Evolutionary conservation across 1,140 invertebrate genomes (phyloP).

Genomic region (Pentalonia nigronervosa): DNA sequence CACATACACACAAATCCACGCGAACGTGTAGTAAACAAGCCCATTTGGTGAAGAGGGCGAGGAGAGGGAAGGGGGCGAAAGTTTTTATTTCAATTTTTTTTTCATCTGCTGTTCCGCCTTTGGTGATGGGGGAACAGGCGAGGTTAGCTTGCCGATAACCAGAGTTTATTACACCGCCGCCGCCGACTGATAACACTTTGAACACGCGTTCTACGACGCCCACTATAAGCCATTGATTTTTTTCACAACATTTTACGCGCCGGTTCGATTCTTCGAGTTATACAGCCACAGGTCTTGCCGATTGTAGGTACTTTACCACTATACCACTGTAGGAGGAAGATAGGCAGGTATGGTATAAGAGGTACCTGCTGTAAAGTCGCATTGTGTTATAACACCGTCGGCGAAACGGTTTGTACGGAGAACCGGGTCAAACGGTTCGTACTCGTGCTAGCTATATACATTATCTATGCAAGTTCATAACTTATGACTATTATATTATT

Average conservation of each 20-base stretch:
- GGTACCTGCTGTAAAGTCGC: no score
- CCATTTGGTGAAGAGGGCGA: neutral
- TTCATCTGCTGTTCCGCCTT: neutral
- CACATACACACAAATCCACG: neutral
- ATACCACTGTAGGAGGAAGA: neutral
- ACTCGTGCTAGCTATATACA: neutral
- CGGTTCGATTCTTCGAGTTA: neutral
- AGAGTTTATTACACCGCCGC: constrained; percentile 6
- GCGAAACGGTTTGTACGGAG: neutral
- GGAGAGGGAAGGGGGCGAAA: neutral
- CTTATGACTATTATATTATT: neutral
- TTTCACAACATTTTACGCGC: neutral
- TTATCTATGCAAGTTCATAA: neutral
- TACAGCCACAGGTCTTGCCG: neutral
- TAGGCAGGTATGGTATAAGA: no score
- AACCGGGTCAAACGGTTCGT: neutral
- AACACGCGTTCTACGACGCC: neutral
- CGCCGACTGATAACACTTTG: neutral
- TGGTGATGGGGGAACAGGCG: neutral
- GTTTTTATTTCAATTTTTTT: neutral
- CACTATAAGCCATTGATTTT: neutral
- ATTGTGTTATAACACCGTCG: neutral
- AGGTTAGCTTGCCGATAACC: neutral
- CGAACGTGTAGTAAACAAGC: neutral
- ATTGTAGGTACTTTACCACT: no score